Percentiles rank a stretch among this genome's conserved stretches.
Conservation (phyloP, 37 sponge, comb jelly and placozoan species). For the Agelas oroides region DNA sequence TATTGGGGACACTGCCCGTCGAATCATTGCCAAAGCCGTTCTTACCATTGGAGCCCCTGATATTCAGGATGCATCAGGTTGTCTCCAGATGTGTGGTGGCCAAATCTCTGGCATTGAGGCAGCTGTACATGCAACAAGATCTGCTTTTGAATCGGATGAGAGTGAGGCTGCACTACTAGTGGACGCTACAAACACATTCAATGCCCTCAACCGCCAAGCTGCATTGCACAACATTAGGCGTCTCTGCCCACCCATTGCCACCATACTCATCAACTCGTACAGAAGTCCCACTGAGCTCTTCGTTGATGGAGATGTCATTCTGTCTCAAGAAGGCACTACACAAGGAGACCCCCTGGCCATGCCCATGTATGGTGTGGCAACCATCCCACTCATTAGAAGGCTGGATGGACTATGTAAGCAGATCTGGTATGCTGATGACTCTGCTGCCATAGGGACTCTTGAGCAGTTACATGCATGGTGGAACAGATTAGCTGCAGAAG, state of each 20-base stretch:
- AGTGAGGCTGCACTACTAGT: constrained; percentile 25
- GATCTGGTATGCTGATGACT: too few relatives aligned
- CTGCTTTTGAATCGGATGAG: not conserved
- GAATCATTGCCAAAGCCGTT: constrained; percentile 49
- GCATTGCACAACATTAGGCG: constrained; percentile 55
- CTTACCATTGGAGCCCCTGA: constrained; percentile 22
- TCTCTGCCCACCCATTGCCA: constrained; percentile 47
- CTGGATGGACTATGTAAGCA: not conserved
- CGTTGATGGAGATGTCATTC: constrained; percentile 49
- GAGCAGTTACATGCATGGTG: too few relatives aligned
- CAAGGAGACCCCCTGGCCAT: constrained; percentile 75
- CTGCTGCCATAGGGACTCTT: too few relatives aligned
- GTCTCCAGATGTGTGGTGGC: constrained; percentile 25
- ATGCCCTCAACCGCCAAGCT: constrained; percentile 53
- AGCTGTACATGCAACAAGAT: not conserved
- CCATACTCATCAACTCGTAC: constrained; percentile 51
- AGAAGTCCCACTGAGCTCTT: constrained; percentile 32
- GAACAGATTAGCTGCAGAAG: too few relatives aligned
- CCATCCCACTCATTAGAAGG: constrained; percentile 42
- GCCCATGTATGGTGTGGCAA: constrained; percentile 60
- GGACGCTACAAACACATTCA: constrained; percentile 37
- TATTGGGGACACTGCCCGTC: constrained; percentile 25
- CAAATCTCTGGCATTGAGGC: constrained; percentile 12
- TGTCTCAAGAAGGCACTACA: constrained; percentile 68
- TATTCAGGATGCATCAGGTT: constrained; percentile 42